Evolutionary conservation across 64 coral and sea anemone genomes (phyloP).

Genomic region (Astreopora myriophthalma): DNA sequence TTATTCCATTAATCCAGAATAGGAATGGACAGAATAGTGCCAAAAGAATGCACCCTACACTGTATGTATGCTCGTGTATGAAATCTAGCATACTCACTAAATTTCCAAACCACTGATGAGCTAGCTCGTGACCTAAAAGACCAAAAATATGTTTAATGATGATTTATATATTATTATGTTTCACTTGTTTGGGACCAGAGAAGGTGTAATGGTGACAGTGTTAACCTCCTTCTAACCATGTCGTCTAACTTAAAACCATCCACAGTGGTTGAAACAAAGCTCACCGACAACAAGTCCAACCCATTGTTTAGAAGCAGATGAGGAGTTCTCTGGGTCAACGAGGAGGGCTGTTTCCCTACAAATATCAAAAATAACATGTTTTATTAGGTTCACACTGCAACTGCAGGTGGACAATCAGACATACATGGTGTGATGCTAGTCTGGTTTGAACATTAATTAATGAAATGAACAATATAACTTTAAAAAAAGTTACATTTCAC

Average conservation of each 20-base stretch:
- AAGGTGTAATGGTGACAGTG: no score
- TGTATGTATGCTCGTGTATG: background rate
- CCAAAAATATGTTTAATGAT: background rate
- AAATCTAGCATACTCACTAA: background rate
- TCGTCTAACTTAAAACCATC: background rate
- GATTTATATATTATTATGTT: background rate
- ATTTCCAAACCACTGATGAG: slow-evolving; percentile 52
- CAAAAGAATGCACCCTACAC: no score
- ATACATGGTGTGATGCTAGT: no score
- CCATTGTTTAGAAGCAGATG: slow-evolving; percentile 93
- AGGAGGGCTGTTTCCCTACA: slow-evolving; percentile 92
- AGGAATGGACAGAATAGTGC: no score
- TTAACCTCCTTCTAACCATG: background rate
- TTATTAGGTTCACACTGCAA: no score
- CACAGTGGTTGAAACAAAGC: background rate
- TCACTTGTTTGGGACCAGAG: no score
- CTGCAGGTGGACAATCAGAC: no score
- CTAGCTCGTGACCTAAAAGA: slow-evolving; percentile 23
- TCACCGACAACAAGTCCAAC: slow-evolving; percentile 96
- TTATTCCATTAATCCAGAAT: no score
- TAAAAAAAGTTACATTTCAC: no score
- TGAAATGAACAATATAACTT: no score
- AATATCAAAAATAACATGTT: background rate
- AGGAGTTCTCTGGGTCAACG: slow-evolving; percentile 96
- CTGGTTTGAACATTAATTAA: no score